These are phyloP conservation scores for Eilema caniola DNA, from an alignment of 2,888 invertebrate species.

Conservation along the genomic window DNA sequence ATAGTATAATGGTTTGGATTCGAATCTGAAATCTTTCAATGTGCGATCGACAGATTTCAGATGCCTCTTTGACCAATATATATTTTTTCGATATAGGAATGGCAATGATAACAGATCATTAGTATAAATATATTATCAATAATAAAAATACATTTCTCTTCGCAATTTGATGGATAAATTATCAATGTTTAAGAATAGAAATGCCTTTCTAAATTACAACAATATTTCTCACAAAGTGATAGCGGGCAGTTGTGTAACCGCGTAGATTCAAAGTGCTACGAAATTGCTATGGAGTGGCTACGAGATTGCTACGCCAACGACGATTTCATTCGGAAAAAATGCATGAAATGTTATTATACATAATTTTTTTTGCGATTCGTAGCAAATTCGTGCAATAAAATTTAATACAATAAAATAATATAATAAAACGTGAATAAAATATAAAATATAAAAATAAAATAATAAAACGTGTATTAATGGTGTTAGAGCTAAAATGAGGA, in stretches of 20 bases:
- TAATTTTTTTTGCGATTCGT: background rate
- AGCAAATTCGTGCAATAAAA: background rate
- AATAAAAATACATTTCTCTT: too few species aligned
- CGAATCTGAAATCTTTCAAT: too few species aligned
- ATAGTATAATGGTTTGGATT: too few species aligned
- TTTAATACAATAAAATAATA: too few species aligned
- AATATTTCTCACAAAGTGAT: background rate
- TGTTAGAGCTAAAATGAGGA: too few species aligned
- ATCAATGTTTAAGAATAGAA: background rate
- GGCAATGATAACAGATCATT: too few species aligned
- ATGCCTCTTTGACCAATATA: too few species aligned
- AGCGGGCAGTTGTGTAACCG: background rate
- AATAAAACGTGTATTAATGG: background rate
- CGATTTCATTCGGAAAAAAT: background rate
- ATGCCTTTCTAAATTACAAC: background rate
- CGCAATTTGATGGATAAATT: background rate
- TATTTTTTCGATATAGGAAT: too few species aligned
- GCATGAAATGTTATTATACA: background rate
- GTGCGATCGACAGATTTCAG: too few species aligned
- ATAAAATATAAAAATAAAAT: too few species aligned
- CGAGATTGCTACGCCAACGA: background rate
- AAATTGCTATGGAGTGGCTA: background rate
- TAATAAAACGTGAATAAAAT: too few species aligned
- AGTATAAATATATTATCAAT: too few species aligned
- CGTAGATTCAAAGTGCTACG: background rate